Evolutionary conservation across 2,113 vertebrate species (phyloP).

Genomic region (Vanacampus margaritifer): DNA sequence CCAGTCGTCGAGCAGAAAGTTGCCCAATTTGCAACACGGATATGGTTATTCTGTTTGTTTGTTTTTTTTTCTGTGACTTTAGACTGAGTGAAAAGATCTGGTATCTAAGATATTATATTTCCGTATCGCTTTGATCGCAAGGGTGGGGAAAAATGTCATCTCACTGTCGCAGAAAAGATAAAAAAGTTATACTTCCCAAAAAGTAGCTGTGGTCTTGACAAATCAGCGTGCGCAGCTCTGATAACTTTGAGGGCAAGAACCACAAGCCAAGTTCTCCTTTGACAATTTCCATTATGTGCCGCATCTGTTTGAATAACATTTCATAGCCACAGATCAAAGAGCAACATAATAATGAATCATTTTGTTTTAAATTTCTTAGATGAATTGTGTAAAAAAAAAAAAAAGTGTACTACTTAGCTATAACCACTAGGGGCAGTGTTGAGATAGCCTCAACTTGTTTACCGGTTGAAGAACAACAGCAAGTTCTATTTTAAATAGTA

Average conservation of each 20-base stretch:
- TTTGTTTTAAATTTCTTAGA: no score
- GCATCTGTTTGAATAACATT: no score
- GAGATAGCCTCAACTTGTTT: no score
- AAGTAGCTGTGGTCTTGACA: neutral
- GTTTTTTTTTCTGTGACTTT: neutral
- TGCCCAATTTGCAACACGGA: neutral
- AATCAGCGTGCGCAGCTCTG: neutral
- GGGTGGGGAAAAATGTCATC: neutral
- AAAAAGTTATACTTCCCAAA: slow-evolving; percentile 13
- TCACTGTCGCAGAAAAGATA: neutral
- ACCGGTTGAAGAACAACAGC: no score
- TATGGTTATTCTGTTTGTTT: neutral
- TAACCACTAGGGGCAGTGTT: no score
- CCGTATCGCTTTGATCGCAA: neutral
- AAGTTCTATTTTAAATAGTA: no score
- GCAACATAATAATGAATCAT: no score
- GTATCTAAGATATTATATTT: no score
- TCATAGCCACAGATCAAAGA: no score
- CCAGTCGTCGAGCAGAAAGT: neutral
- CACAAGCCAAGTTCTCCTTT: neutral
- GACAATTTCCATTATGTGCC: neutral
- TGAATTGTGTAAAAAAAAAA: no score
- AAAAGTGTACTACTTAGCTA: no score
- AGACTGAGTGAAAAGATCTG: no score
- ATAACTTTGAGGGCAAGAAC: neutral